Conservation (phyloP, 2,888 invertebrate genomes). For the Epirrhoe alternata region DNA sequence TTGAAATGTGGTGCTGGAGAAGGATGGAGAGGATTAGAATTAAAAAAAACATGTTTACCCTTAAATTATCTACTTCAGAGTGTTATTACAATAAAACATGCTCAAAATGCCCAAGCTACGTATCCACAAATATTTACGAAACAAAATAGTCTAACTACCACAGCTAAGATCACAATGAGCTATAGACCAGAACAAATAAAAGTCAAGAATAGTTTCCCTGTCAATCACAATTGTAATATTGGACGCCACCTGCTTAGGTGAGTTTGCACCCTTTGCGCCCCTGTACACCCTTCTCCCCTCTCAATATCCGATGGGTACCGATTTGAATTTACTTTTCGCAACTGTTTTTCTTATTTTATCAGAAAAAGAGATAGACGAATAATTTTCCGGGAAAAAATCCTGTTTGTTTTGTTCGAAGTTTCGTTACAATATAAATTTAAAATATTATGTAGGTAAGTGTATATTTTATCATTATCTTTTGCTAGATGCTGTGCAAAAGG, state of each 20-base stretch:
- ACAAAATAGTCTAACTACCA: background rate
- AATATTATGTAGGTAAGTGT: background rate
- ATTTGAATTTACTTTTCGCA: conserved; percentile 40
- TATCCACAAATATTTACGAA: no score
- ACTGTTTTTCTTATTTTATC: conserved; percentile 34
- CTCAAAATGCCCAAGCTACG: no score
- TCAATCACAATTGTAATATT: conserved; percentile 45
- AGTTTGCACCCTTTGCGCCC: conserved; percentile 29
- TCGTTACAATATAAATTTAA: background rate
- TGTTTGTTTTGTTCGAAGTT: background rate
- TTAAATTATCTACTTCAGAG: no score
- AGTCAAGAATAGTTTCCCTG: conserved; percentile 37
- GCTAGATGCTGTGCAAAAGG: no score
- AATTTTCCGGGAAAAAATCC: background rate
- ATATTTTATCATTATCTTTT: no score
- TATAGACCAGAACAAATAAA: conserved; percentile 27
- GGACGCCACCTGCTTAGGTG: conserved; percentile 41
- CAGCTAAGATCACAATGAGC: background rate
- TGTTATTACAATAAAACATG: no score
- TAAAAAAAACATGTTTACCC: no score
- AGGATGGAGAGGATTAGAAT: no score
- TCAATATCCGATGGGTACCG: conserved; percentile 38
- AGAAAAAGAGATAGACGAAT: conserved; percentile 11
- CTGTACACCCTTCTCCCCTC: conserved; percentile 23
- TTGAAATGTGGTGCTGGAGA: no score